Conservation (phyloP, 2,113 vertebrate genomes). For the Pedetes capensis region DNA sequence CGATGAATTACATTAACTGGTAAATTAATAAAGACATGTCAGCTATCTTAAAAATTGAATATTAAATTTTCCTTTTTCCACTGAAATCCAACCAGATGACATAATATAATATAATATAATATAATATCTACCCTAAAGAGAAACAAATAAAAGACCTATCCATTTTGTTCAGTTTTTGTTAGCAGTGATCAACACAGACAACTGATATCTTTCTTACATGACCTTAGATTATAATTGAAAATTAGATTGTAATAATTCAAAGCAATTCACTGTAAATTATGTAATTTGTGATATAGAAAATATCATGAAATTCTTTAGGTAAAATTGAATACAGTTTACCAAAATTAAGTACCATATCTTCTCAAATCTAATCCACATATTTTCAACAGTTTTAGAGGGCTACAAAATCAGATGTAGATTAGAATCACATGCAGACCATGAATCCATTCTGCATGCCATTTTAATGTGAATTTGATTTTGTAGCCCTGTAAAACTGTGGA, state of each 20-base stretch:
- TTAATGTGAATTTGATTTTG: too few relatives aligned
- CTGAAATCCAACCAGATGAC: background rate
- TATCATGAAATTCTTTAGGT: background rate
- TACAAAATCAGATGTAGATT: too few relatives aligned
- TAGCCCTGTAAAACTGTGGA: too few relatives aligned
- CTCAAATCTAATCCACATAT: too few relatives aligned
- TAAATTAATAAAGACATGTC: too few relatives aligned
- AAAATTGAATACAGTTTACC: background rate
- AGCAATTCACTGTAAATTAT: conserved; percentile 10
- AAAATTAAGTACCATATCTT: background rate
- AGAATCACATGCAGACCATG: too few relatives aligned
- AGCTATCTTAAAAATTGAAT: background rate
- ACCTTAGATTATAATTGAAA: conserved; percentile 7
- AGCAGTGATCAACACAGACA: background rate
- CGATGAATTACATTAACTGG: too few relatives aligned
- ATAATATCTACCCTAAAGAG: background rate
- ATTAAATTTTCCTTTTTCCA: background rate
- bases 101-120: background rate
- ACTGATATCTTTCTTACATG: background rate
- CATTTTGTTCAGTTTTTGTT: background rate
- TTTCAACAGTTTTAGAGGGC: too few relatives aligned
- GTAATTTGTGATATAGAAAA: background rate
- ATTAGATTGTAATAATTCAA: background rate
- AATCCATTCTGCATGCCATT: too few relatives aligned
- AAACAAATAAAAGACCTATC: background rate